phyloP scores from a whole-genome alignment of 2,113 vertebrate species.

The Felis chaus region DNA sequence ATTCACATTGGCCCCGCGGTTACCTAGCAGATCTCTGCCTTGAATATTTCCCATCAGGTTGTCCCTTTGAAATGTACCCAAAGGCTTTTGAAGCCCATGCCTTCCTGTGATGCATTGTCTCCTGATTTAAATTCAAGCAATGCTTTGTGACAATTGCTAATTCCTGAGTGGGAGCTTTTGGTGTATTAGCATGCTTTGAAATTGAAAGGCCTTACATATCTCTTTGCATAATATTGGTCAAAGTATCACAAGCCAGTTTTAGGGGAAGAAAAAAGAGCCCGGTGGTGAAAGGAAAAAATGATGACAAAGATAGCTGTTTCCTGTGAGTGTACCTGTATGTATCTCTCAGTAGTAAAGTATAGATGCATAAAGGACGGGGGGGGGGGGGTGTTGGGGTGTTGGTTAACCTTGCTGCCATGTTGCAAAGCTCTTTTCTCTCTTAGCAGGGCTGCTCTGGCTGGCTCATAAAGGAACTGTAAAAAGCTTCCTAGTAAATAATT shows the following conservation, averaged over 20 bases:
- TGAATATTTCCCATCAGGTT: neutral
- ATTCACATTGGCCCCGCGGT: neutral
- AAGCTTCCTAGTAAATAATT: neutral
- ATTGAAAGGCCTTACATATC: constrained; percentile 47
- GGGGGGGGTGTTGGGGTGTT: too few relatives aligned
- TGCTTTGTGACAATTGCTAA: constrained; percentile 35
- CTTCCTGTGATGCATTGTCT: constrained; percentile 21
- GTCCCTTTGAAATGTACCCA: neutral
- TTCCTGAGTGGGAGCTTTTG: constrained; percentile 59
- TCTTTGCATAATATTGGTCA: constrained; percentile 68
- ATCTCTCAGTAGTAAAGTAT: neutral
- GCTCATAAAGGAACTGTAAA: neutral
- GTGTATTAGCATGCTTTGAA: constrained; percentile 66
- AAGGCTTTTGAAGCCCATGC: constrained; percentile 24
- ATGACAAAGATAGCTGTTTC: constrained; percentile 28
- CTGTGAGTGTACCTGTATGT: neutral
- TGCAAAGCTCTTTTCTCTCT: neutral
- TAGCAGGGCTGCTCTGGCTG: neutral
- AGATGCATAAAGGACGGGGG: neutral
- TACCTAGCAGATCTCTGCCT: neutral
- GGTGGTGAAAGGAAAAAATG: constrained; percentile 43
- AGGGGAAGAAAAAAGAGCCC: constrained; percentile 41
- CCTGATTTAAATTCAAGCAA: constrained; percentile 61
- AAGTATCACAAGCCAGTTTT: constrained; percentile 53
- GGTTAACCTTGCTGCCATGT: neutral